Evolutionary conservation across 2,797 vertebrate species (phyloP).

Genomic region (Aldrovandia affinis): DNA sequence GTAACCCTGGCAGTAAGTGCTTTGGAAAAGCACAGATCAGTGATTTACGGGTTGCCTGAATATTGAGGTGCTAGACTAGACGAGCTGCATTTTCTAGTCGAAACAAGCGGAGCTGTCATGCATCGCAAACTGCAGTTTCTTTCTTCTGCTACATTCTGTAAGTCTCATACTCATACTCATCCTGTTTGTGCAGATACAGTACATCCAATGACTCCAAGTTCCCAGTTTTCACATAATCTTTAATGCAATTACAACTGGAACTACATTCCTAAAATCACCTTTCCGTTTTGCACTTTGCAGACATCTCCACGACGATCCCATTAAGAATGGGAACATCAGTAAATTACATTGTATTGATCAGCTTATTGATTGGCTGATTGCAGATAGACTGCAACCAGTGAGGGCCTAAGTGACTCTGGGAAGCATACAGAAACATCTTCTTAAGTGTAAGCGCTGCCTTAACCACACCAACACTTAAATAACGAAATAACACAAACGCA

Average conservation of each 20-base stretch:
- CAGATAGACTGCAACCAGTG: background rate
- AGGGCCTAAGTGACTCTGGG: background rate
- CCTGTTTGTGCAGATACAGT: background rate
- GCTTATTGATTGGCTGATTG: background rate
- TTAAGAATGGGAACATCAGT: background rate
- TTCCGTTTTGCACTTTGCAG: background rate
- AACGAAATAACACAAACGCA: background rate
- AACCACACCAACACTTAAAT: background rate
- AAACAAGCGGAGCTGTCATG: background rate
- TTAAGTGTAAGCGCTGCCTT: background rate
- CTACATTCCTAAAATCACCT: background rate
- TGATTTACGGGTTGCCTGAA: conserved; percentile 19
- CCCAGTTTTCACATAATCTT: background rate
- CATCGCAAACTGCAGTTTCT: background rate
- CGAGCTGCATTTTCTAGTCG: conserved; percentile 16
- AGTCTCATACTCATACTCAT: background rate
- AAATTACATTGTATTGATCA: background rate
- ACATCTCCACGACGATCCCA: background rate
- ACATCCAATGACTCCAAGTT: background rate
- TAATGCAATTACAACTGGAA: background rate
- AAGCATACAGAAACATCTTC: background rate
- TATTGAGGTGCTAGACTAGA: background rate
- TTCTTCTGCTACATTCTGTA: background rate
- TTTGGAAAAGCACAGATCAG: conserved; percentile 32
- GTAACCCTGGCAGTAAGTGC: conserved; percentile 50